Evolutionary conservation across 2,888 invertebrate genomes (phyloP).

Genomic region (Drosophila nr. medialis): DNA sequence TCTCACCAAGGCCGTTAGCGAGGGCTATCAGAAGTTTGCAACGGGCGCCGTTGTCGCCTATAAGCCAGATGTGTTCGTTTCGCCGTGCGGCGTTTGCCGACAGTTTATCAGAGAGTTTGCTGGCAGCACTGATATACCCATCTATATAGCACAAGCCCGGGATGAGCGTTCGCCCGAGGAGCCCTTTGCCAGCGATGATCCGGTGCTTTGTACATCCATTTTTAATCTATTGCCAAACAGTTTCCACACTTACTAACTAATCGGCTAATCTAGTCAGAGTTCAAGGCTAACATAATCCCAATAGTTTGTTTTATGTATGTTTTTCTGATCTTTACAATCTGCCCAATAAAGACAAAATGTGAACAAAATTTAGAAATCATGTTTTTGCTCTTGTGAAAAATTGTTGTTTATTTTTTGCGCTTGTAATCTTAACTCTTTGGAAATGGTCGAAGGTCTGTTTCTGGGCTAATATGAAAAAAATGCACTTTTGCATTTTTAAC

Average conservation of each 20-base stretch:
- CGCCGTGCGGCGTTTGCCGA: constrained; percentile 95
- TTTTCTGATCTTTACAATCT: constrained; percentile 5
- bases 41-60: constrained; percentile 90
- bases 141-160: constrained; percentile 90
- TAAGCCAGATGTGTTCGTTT: constrained; percentile 87
- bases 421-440: background rate
- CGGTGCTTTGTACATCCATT: constrained; percentile 81
- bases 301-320: background rate
- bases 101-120: constrained; percentile 92
- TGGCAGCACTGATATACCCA: constrained; percentile 87
- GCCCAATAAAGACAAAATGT: constrained; percentile 14
- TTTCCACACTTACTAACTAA: constrained; percentile 60
- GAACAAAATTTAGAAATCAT: background rate
- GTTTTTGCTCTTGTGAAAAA: background rate
- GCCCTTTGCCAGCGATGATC: constrained; percentile 53
- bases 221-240: constrained; percentile 81
- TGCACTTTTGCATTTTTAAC: background rate
- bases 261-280: background rate
- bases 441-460: background rate
- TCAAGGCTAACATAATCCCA: constrained; percentile 24
- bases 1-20: constrained; percentile 92
- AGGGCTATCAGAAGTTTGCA: constrained; percentile 90
- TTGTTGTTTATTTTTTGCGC: background rate
- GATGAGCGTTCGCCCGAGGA: constrained; percentile 45
- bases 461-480: background rate